phyloP scores from a whole-genome alignment of 2,113 vertebrate genomes.

The Platanista minor region DNA sequence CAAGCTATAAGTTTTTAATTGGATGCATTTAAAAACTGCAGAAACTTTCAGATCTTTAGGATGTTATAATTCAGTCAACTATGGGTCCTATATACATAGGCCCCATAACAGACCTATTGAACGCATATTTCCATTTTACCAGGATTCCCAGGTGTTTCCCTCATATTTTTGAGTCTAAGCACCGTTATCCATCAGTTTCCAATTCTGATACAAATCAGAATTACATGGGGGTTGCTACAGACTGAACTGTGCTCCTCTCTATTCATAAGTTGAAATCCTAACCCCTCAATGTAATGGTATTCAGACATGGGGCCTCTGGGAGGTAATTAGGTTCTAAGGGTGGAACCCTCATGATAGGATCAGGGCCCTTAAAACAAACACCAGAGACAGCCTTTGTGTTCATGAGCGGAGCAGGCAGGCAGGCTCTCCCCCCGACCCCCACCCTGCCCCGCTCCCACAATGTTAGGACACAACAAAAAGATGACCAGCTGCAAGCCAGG shows the following conservation, averaged over 20 bases:
- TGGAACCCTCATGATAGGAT: not conserved
- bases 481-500: not conserved
- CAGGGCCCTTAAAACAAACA: not conserved
- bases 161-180: not conserved
- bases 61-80: not conserved
- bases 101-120: not conserved
- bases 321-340: not conserved
- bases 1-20: not conserved
- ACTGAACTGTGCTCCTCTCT: not conserved
- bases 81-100: not conserved
- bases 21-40: not conserved
- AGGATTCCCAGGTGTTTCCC: not conserved
- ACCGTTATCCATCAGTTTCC: not conserved
- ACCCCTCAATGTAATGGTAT: not conserved
- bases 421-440: too few species aligned
- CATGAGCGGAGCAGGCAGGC: too few species aligned
- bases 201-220: not conserved
- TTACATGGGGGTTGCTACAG: not conserved
- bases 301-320: not conserved
- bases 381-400: not conserved
- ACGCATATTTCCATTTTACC: not conserved
- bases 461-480: not conserved
- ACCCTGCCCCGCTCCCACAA: too few species aligned
- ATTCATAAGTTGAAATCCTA: not conserved
- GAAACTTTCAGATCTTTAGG: not conserved